Percentiles rank a stretch among this genome's conserved stretches.
Conservation (phyloP, 2,113 vertebrate genomes). For the Tetraodon nigroviridis region DNA sequence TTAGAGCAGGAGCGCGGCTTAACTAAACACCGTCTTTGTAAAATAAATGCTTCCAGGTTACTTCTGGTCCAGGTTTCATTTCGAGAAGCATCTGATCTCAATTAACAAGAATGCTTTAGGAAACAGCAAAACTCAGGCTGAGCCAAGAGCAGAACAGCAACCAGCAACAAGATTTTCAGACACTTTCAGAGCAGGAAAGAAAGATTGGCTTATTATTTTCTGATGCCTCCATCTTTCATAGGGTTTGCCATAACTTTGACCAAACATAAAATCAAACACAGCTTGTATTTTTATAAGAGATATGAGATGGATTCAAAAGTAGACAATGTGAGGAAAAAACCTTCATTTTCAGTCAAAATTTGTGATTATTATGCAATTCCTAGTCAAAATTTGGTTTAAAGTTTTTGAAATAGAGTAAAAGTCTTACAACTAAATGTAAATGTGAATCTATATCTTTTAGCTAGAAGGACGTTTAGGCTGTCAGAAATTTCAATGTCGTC, state of each 20-base stretch:
- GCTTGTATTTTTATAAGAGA: constrained; percentile 17
- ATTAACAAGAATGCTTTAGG: constrained; percentile 80
- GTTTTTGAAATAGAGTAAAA: too few relatives aligned
- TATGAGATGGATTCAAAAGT: too few relatives aligned
- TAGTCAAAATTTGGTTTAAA: too few relatives aligned
- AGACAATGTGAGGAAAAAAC: too few relatives aligned
- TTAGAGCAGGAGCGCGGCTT: constrained; percentile 70
- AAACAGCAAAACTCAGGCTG: constrained; percentile 45
- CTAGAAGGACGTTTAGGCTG: too few relatives aligned
- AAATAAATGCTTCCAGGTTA: constrained; percentile 97
- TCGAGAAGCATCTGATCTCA: constrained; percentile 82
- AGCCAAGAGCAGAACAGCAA: constrained; percentile 53
- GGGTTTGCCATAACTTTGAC: constrained; percentile 21
- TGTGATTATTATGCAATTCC: too few relatives aligned
- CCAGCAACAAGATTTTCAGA: constrained; percentile 47
- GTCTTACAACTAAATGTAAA: too few relatives aligned
- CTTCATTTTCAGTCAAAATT: too few relatives aligned
- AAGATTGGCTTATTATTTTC: constrained; percentile 71
- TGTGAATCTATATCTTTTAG: too few relatives aligned
- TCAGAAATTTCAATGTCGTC: too few relatives aligned
- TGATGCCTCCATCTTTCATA: constrained; percentile 54
- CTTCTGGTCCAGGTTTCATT: constrained; percentile 76
- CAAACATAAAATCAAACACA: constrained; percentile 22
- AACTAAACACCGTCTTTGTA: constrained; percentile 83
- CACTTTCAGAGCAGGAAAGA: constrained; percentile 50